Evolutionary conservation across 2,113 vertebrate genomes (phyloP), one percentile per base, ranked within the genome.

Genomic region (Trochalopteron elliotii): DNA sequence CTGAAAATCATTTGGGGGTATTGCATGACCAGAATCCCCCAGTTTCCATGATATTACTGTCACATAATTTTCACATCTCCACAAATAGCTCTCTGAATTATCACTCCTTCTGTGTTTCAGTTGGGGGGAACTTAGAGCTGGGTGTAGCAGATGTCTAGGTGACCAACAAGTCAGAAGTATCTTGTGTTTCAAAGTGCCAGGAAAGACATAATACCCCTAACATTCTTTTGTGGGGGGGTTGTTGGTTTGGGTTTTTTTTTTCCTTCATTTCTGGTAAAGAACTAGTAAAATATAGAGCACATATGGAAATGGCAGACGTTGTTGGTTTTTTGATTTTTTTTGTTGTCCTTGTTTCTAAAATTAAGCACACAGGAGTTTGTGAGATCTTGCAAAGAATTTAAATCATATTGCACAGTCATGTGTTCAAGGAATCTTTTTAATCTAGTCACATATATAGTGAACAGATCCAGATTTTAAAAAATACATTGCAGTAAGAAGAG

Each of bases 341-440:
- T 91, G 42, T 95, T 95, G 94, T 88, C 80, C 88, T 89, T 94
- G 76, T 93, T 97, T 95, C 93, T 96, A 93, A 93, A 96, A 95
- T 94, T 96, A 94, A 90, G 76, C 49, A 47, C 31, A 56, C 7
- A 5, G 57, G 49, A 92, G 49, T 87, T 95, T 94, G 69, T 79
- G 94, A 89, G 92, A 91, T 89, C 65, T 69, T 94, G 90, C 52
- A 61, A 70, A 84, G 83, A 95, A 92, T 84, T 95, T 56, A 57
- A 90, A 89, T 10, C 3, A 64, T 93, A 91, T 33, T 94, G 75
- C 91, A 92, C 7, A 78, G 88, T 97, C 88, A 90, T 88, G 68
- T 90, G 82, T 94, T 88, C 76, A 83, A 44, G 52, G 53, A 90
- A 80, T 90, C 85, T 83, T 92, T 88, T 94, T 31, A 81, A 92